Evolutionary conservation across 2,113 vertebrate genomes (phyloP).

Genomic region (Alectura lathami): DNA sequence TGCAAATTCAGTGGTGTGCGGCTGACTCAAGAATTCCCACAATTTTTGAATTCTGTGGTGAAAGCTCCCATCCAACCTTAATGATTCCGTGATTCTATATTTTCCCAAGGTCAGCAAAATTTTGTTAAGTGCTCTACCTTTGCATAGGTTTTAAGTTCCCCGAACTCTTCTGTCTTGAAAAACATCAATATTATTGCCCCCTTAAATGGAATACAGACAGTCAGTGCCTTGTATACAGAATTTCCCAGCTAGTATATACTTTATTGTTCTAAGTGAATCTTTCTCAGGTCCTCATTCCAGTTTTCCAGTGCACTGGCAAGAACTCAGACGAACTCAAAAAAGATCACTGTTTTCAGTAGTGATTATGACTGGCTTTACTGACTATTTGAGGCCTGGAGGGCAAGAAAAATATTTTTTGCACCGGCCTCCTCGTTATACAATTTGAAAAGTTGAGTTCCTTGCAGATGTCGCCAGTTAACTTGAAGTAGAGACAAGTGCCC

Average conservation of each 20-base stretch:
- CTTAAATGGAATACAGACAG: not conserved
- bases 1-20: not conserved
- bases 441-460: not conserved
- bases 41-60: not conserved
- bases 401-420: not conserved
- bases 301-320: not conserved
- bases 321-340: constrained; percentile 9
- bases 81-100: no score
- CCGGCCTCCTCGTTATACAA: not conserved
- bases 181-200: not conserved
- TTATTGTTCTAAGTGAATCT: not conserved
- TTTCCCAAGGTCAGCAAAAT: not conserved
- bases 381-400: not conserved
- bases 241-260: not conserved
- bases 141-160: not conserved
- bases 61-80: no score
- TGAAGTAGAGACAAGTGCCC: not conserved
- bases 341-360: not conserved
- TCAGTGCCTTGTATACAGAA: not conserved
- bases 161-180: not conserved
- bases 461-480: not conserved
- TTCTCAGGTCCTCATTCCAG: not conserved
- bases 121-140: not conserved
- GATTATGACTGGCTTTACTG: not conserved
- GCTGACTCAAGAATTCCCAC: not conserved